phyloP scores from a whole-genome alignment of 2,888 invertebrate species.

The Drosophila robusta region DNA sequence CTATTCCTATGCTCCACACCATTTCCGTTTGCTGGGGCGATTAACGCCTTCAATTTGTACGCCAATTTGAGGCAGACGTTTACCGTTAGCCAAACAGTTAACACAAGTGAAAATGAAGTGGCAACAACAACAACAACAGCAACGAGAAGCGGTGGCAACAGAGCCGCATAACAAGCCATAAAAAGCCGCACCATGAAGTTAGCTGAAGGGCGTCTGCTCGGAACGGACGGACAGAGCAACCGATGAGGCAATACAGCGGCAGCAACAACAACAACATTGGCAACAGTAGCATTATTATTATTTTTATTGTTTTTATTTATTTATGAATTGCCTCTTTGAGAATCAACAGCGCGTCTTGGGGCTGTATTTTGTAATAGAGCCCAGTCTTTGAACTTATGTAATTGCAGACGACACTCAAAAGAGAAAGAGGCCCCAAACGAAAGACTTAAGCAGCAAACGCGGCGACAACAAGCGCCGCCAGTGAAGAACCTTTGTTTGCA shows the following conservation, averaged over 20 bases:
- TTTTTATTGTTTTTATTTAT: constrained; percentile 49
- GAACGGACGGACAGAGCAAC: constrained; percentile 6
- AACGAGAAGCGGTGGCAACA: constrained; percentile 1
- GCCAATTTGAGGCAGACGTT: constrained; percentile 69
- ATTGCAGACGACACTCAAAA: constrained; percentile 46
- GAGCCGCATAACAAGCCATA: constrained; percentile 42
- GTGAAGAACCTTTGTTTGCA: constrained; percentile 53
- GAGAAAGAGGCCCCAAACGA: constrained; percentile 17
- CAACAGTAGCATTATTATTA: constrained; percentile 58
- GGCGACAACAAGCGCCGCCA: constrained; percentile 9
- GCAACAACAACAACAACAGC: constrained; percentile 47
- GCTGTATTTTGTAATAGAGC: constrained; percentile 63
- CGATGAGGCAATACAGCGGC: constrained; percentile 64
- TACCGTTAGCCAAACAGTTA: constrained; percentile 80
- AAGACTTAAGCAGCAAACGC: constrained; percentile 52
- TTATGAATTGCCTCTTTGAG: constrained; percentile 53
- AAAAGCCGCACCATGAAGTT: constrained; percentile 34
- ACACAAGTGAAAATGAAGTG: constrained; percentile 80
- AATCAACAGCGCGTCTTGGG: constrained; percentile 34
- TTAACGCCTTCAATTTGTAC: constrained; percentile 77
- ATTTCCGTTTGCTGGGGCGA: constrained; percentile 68
- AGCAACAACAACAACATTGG: constrained; percentile 12
- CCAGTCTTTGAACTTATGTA: constrained; percentile 74
- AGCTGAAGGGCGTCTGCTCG: constrained; percentile 62
- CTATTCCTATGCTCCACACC: constrained; percentile 44